Evolutionary conservation across 2,888 invertebrate genomes (phyloP).

Genomic region (Heliconius ismenius): DNA sequence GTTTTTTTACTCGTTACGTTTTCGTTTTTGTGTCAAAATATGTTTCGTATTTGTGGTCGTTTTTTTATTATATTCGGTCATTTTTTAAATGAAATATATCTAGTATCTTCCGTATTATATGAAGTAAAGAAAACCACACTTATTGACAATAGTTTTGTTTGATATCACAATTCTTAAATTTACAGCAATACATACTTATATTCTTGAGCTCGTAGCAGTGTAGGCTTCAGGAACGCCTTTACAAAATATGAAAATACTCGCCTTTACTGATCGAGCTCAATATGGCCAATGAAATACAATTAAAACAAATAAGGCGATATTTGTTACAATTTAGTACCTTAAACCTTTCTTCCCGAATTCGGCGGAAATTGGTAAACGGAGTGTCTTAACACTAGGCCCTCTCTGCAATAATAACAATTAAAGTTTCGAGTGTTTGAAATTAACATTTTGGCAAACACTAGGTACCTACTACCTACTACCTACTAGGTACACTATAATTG

Average conservation of each 20-base stretch:
- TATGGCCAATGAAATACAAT: neutral
- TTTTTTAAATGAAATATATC: neutral
- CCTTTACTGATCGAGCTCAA: neutral
- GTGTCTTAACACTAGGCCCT: too few relatives aligned
- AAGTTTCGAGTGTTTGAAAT: slow-evolving; percentile 55
- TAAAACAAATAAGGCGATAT: neutral
- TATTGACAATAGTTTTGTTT: neutral
- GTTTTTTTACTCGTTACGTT: slow-evolving; percentile 44
- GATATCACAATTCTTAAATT: neutral
- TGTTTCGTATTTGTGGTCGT: neutral
- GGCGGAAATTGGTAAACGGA: too few relatives aligned
- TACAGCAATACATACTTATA: neutral
- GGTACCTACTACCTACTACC: too few relatives aligned
- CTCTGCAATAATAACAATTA: neutral
- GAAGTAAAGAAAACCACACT: neutral
- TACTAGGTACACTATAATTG: slow-evolving; percentile 43
- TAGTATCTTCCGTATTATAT: neutral
- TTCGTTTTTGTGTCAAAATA: slow-evolving; percentile 46
- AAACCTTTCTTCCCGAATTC: too few relatives aligned
- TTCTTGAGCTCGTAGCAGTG: neutral
- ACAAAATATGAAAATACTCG: neutral
- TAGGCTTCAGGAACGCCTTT: neutral
- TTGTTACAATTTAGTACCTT: too few relatives aligned
- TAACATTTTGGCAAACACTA: slow-evolving; percentile 39
- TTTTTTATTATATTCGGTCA: neutral